Percentiles rank a stretch among this genome's conserved stretches.
Conservation (phyloP, 2,888 invertebrate species). For the Caenorhabditis virilis region DNA sequence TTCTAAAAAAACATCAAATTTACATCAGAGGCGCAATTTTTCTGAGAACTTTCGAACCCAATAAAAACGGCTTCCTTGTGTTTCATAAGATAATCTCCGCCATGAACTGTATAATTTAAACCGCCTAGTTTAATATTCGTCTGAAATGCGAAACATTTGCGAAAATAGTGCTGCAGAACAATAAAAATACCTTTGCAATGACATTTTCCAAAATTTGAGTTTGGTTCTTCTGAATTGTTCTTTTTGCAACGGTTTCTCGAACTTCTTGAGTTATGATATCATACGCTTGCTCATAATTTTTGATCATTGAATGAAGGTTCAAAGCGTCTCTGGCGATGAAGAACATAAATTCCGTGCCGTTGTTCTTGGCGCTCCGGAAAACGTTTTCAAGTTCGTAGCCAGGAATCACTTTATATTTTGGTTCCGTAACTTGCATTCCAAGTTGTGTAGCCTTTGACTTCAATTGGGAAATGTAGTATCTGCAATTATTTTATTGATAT, state of each 20-base stretch:
- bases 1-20: not conserved
- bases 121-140: conserved; percentile 28
- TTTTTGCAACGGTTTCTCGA: conserved; percentile 2
- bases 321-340: conserved; percentile 5
- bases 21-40: not conserved
- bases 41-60: conserved; percentile 16
- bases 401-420: not conserved
- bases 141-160: too few species aligned
- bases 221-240: not conserved
- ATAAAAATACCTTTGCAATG: conserved; percentile 12
- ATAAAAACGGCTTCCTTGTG: too few species aligned
- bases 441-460: too few species aligned
- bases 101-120: conserved; percentile 19
- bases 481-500: not conserved
- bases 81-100: not conserved
- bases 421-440: conserved; percentile 8
- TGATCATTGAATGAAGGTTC: conserved; percentile 17
- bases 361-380: conserved; percentile 6
- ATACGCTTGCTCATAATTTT: conserved; percentile 21
- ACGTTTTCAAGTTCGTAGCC: too few species aligned
- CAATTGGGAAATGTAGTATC: too few species aligned
- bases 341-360: conserved; percentile 2
- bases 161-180: too few species aligned
- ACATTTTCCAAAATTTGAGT: conserved; percentile 17
- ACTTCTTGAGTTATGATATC: conserved; percentile 28